A percentile compares a stretch with the other conserved stretches of the same genome.
phyloP scores from a whole-genome alignment of 2,797 vertebrate genomes.

The Falco concolor region DNA sequence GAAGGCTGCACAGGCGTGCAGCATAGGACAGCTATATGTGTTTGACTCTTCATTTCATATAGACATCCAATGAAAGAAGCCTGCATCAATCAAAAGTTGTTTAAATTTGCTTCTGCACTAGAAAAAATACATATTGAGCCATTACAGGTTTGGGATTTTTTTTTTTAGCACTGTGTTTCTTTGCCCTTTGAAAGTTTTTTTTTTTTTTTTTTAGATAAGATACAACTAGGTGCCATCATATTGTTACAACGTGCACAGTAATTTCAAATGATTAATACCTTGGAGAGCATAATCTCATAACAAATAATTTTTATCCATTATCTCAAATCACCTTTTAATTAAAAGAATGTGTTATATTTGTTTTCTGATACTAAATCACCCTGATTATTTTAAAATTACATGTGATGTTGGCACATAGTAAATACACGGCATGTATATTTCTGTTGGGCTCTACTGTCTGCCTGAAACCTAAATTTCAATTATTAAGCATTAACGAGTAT shows the following conservation, averaged over 20 bases:
- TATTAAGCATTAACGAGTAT: not conserved
- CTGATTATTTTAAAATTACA: not conserved
- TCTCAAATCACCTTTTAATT: constrained; percentile 60
- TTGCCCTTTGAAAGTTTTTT: not conserved
- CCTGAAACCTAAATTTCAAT: not conserved
- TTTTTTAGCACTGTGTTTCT: not conserved
- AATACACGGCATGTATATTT: not conserved
- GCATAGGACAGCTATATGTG: not conserved
- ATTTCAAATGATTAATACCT: constrained; percentile 22
- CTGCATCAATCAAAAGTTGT: not conserved
- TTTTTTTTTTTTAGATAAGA: not conserved
- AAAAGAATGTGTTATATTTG: not conserved
- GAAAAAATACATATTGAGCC: not conserved
- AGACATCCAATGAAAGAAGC: not conserved
- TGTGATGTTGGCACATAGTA: not conserved
- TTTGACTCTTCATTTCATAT: not conserved
- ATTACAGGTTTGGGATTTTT: not conserved
- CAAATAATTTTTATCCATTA: not conserved
- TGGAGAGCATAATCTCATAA: not conserved
- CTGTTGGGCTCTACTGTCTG: not conserved
- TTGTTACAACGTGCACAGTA: not conserved
- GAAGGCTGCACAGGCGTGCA: not conserved
- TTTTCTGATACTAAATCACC: not conserved
- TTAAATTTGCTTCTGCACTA: not conserved
- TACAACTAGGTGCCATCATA: not conserved